These are phyloP conservation scores for Ciconia stormi DNA, from an alignment of 2,113 vertebrate genomes.

Conservation along the genomic window DNA sequence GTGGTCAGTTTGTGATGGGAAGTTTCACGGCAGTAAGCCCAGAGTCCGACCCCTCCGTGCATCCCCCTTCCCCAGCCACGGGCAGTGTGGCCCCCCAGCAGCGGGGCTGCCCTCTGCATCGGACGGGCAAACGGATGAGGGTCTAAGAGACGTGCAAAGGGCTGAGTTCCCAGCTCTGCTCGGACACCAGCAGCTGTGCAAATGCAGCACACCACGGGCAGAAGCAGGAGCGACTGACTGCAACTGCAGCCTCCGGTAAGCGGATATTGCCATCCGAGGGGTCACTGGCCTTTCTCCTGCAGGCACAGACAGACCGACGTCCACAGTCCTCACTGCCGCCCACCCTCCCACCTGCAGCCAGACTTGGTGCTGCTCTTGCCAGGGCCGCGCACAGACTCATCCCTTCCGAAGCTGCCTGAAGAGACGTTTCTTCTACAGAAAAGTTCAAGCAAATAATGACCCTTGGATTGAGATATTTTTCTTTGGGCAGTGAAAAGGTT, in stretches of 20 bases:
- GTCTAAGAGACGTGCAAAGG: background rate
- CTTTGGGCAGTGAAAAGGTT: background rate
- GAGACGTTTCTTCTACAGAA: background rate
- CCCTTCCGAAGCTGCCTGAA: background rate
- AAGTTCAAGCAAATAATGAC: background rate
- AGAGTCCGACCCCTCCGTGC: no score
- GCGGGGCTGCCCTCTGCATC: background rate
- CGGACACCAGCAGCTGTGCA: background rate
- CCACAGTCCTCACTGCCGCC: fast-evolving
- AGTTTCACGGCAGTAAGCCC: background rate
- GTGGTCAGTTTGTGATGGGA: background rate
- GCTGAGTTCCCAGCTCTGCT: background rate
- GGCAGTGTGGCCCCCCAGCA: background rate
- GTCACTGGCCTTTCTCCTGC: background rate
- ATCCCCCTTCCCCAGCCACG: background rate
- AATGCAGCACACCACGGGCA: background rate
- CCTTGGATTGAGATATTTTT: background rate
- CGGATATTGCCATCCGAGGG: fast-evolving
- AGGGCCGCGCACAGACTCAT: fast-evolving
- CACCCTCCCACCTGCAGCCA: background rate
- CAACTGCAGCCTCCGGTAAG: background rate
- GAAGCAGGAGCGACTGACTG: fast-evolving
- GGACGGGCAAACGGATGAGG: fast-evolving
- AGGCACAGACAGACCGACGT: background rate
- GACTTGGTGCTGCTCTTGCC: background rate